Base-by-base conservation (phyloP, 2,888 invertebrate species). In the Pachliopta kotzebuea region DNA sequence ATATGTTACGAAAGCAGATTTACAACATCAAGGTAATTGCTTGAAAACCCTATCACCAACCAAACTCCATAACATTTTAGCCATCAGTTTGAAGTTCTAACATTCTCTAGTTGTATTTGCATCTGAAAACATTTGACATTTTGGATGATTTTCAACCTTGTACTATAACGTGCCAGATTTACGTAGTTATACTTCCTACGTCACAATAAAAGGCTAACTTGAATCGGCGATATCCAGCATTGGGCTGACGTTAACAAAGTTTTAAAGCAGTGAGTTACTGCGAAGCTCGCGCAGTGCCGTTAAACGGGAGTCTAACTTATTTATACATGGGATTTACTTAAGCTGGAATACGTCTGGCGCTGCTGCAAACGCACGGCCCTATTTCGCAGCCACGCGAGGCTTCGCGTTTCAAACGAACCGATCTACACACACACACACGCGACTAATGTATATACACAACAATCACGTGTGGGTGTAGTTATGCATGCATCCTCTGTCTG, bases 361-460 rank as follows among this genome's bases (percentile, higher is more conserved):
- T 37, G 69, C 70, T 72, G 71, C 71, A 72, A 76, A 72, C 71
- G 70, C 72, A 70, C 76, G 81, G 71, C 85, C 85, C 76, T 83
- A 74, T 84, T 45, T 84, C 74, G 71, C 69, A 73, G 70, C 74
- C 76, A 76, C 78, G 80, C 79, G 81, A 80, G 83, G 82, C 80
- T 84, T 85, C 81, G 64, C 68, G 66, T 72, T 75, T 72, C 76
- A 72, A 72, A 70, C 69, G 65, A 60, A 63, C 67, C 64, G 62
- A 50, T 66, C 66, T 60, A 58, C 71, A 23, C 42, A 23, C 55
- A 62, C 58, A 58, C 62, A 60, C 49, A 26, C 37, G n/a, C n/a
- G n/a, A n/a, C 26, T 23, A 50, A 21, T 7, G 4, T 14, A 23
- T 23, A 2, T 55, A 63, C 18, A 14, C 45, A 31, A 20, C 20